phyloP scores from a whole-genome alignment of 2,888 invertebrate genomes.

The Strigamia crassipes region DNA sequence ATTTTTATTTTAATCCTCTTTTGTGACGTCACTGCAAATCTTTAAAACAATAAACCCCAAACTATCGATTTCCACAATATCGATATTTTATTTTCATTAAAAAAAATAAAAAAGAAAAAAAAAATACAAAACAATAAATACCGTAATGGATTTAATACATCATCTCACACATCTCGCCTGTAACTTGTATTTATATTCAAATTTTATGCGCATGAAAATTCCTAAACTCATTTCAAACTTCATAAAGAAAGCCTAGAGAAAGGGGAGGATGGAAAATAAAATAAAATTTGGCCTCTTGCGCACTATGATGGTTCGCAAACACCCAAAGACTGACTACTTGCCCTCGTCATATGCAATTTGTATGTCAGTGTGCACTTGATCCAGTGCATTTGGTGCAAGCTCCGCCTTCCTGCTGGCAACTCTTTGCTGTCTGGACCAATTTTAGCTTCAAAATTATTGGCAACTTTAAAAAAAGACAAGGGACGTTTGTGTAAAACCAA shows the following conservation, averaged over 20 bases:
- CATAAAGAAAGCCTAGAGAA: background rate
- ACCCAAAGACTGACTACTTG: background rate
- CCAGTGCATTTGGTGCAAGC: background rate
- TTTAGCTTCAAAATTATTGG: conserved; percentile 15
- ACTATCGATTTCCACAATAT: too few relatives aligned
- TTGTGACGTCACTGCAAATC: too few relatives aligned
- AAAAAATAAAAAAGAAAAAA: too few relatives aligned
- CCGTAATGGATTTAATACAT: background rate
- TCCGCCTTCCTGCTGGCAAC: background rate
- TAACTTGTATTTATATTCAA: background rate
- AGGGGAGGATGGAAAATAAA: background rate
- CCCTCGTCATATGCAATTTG: conserved; percentile 7
- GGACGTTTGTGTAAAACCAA: background rate
- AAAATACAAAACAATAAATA: too few relatives aligned
- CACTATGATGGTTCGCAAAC: background rate
- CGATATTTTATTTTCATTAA: too few relatives aligned
- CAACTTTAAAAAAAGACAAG: background rate
- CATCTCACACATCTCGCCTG: background rate
- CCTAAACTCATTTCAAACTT: conserved; percentile 1
- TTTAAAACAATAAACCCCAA: too few relatives aligned
- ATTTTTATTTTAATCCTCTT: too few relatives aligned
- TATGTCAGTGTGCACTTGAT: conserved; percentile 22
- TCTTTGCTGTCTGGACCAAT: conserved; percentile 1
- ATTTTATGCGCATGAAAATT: background rate
- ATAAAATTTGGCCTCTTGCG: background rate